Percentiles rank a stretch among this genome's conserved stretches.
These are phyloP conservation scores for Atrichornis clamosus DNA, from an alignment of 2,113 vertebrate species.

Conservation along the genomic window DNA sequence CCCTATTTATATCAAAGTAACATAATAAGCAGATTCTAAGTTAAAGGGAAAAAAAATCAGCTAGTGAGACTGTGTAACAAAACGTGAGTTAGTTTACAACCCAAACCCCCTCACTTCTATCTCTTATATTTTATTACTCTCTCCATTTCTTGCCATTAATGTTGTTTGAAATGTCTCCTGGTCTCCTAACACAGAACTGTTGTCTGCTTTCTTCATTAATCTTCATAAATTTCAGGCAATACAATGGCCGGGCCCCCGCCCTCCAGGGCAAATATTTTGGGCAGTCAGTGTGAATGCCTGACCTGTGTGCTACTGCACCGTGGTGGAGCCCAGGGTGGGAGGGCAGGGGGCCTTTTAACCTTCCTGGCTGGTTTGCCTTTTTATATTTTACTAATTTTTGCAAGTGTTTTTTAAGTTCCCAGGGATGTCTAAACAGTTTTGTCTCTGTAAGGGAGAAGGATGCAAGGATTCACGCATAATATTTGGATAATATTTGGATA, in stretches of 20 bases:
- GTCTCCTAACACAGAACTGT: not conserved
- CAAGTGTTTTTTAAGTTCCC: not conserved
- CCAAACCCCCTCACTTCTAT: not conserved
- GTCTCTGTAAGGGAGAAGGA: not conserved
- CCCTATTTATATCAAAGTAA: not conserved
- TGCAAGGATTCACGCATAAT: not conserved
- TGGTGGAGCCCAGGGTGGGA: not conserved
- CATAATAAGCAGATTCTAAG: not conserved
- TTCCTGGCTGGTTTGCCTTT: not conserved
- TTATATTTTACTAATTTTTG: not conserved
- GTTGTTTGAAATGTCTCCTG: slow-evolving; percentile 21
- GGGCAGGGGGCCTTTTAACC: not conserved
- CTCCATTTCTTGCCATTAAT: slow-evolving; percentile 12
- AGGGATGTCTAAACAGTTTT: not conserved
- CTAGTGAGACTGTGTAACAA: not conserved
- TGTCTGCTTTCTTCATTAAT: slow-evolving; percentile 42
- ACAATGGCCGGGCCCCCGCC: slow-evolving; percentile 7
- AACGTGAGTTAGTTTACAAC: not conserved
- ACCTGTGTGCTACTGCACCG: rapidly evolving
- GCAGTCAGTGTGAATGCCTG: not conserved
- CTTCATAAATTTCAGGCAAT: slow-evolving; percentile 48
- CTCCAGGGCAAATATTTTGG: slow-evolving; percentile 8
- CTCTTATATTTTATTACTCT: not conserved
- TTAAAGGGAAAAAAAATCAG: not conserved
- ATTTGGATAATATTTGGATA: not conserved